These are phyloP conservation scores for Tiaroga cobitis DNA, from an alignment of 2,797 vertebrate species.

Conservation along the genomic window DNA sequence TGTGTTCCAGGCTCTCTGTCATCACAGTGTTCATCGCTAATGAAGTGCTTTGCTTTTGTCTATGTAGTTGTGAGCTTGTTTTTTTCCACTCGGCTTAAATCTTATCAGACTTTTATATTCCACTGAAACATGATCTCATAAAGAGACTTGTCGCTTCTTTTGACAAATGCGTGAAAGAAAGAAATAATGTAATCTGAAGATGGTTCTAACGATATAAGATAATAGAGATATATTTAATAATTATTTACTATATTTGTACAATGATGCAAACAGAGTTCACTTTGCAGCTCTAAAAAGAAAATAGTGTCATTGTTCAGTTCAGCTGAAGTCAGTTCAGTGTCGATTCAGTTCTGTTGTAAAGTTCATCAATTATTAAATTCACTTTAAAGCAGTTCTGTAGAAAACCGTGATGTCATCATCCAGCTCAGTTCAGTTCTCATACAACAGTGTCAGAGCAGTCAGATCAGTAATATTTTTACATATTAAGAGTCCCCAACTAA, in stretches of 20 bases:
- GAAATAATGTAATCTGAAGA: neutral
- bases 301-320: neutral
- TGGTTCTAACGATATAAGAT: neutral
- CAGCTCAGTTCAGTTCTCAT: too few relatives aligned
- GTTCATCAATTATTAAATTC: neutral
- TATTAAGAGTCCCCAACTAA: neutral
- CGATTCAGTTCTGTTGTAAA: neutral
- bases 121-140: neutral
- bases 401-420: too few relatives aligned
- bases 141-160: neutral
- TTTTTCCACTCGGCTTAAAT: neutral
- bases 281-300: neutral
- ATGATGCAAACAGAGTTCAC: too few relatives aligned
- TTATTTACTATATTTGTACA: too few relatives aligned
- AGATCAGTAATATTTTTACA: neutral
- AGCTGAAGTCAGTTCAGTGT: neutral
- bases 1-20: slow-evolving; percentile 8
- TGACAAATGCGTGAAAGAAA: neutral
- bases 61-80: slow-evolving; percentile 1
- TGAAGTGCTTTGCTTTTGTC: slow-evolving; percentile 6
- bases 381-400: neutral
- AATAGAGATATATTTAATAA: neutral
- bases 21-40: neutral
- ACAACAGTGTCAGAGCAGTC: too few relatives aligned
- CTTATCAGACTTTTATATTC: neutral